Percentiles rank a stretch among this genome's conserved stretches.
Evolutionary conservation across 2,888 invertebrate species (phyloP).

Genomic region (Icerya purchasi): DNA sequence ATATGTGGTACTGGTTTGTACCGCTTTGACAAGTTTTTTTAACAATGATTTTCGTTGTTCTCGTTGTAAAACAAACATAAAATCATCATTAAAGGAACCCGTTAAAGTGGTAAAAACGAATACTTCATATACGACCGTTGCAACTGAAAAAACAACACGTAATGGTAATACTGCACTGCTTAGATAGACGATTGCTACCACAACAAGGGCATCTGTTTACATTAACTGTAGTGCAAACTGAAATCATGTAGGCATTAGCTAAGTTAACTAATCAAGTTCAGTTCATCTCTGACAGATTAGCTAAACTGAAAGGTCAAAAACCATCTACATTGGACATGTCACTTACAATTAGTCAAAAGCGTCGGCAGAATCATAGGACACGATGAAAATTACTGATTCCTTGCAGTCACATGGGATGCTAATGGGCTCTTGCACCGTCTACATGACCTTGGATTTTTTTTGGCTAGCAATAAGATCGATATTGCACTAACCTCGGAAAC

Average conservation of each 20-base stretch:
- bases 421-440: neutral
- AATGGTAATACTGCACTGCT: too few species aligned
- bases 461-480: neutral
- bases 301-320: too few species aligned
- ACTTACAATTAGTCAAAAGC: neutral
- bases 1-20: conserved; percentile 6
- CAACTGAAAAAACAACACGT: neutral
- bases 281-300: too few species aligned
- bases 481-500: neutral
- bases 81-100: conserved; percentile 2
- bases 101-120: neutral
- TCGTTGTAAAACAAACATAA: too few species aligned
- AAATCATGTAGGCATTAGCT: too few species aligned
- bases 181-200: too few species aligned
- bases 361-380: neutral
- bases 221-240: too few species aligned
- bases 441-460: neutral
- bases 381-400: neutral
- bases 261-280: too few species aligned
- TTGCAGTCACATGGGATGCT: neutral
- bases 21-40: neutral
- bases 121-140: conserved; percentile 2
- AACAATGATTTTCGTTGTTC: conserved; percentile 8
- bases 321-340: too few species aligned
- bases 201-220: too few species aligned